These are phyloP conservation scores for Rhinatrema bivittatum DNA, from an alignment of 2,797 vertebrate species.

Conservation along the genomic window DNA sequence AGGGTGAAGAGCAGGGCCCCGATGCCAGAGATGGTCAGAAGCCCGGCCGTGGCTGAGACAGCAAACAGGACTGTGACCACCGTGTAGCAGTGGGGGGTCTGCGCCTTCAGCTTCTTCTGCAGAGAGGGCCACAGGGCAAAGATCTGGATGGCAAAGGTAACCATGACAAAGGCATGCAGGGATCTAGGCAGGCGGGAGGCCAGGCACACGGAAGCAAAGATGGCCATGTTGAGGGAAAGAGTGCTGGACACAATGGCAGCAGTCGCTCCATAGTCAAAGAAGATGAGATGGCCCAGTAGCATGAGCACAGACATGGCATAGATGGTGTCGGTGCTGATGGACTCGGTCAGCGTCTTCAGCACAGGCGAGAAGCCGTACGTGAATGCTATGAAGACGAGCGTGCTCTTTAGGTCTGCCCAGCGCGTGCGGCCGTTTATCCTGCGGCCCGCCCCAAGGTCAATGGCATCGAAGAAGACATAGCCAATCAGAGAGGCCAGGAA, in stretches of 20 bases:
- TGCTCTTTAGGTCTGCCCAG: slow-evolving; percentile 84
- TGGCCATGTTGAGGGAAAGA: slow-evolving; percentile 90
- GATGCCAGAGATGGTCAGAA: slow-evolving; percentile 65
- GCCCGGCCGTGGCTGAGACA: slow-evolving; percentile 55
- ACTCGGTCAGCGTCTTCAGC: slow-evolving; percentile 91
- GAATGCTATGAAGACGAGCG: slow-evolving; percentile 82
- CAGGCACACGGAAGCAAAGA: slow-evolving; percentile 91
- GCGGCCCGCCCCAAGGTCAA: slow-evolving; percentile 48
- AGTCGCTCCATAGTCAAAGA: slow-evolving; percentile 78
- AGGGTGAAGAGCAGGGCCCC: slow-evolving; percentile 72
- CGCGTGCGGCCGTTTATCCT: slow-evolving; percentile 59
- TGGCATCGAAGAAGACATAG: slow-evolving; percentile 70
- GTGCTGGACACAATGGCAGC: slow-evolving; percentile 79
- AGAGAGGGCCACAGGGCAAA: slow-evolving; percentile 95
- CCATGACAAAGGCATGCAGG: slow-evolving; percentile 87
- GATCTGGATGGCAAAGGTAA: slow-evolving; percentile 87
- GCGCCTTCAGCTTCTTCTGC: slow-evolving; percentile 76
- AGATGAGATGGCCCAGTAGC: slow-evolving; percentile 89
- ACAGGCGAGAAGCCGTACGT: slow-evolving; percentile 93
- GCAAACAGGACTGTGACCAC: slow-evolving; percentile 72
- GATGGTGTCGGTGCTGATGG: slow-evolving; percentile 93
- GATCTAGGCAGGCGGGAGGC: slow-evolving; percentile 84
- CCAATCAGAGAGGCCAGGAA: slow-evolving; percentile 70
- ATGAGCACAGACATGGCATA: slow-evolving; percentile 92
- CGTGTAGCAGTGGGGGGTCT: slow-evolving; percentile 58